phyloP scores from a whole-genome alignment of 92 coral and sea anemone genomes.

The Parazoanthus atlanticus region DNA sequence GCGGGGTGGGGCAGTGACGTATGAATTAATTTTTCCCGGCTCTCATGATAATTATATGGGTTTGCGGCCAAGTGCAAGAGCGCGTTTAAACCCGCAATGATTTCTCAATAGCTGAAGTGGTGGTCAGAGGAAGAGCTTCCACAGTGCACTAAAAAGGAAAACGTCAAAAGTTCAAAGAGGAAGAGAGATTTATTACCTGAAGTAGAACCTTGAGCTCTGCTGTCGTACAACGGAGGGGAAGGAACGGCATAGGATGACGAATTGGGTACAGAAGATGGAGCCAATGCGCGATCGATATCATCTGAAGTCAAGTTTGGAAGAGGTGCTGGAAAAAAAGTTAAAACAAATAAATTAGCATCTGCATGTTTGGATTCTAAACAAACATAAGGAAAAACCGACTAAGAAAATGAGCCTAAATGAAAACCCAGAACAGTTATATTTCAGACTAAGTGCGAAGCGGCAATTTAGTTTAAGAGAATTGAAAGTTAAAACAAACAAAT shows the following conservation, averaged over 20 bases:
- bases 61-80: slow-evolving; percentile 10
- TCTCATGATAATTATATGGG: background rate
- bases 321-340: slow-evolving; percentile 75
- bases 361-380: background rate
- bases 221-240: slow-evolving; percentile 73
- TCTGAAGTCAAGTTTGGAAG: slow-evolving; percentile 98
- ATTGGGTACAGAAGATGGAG: slow-evolving; percentile 86
- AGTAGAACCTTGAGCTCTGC: slow-evolving; percentile 50
- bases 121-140: background rate
- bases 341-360: slow-evolving; percentile 18
- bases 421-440: background rate
- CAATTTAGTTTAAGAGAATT: background rate
- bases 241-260: slow-evolving; percentile 64
- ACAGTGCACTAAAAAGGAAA: slow-evolving; percentile 10
- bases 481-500: background rate
- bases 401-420: background rate
- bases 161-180: background rate
- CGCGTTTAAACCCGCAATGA: slow-evolving; percentile 1
- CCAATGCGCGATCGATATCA: slow-evolving; percentile 94
- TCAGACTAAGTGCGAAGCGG: background rate
- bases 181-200: slow-evolving; percentile 14
- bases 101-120: background rate
- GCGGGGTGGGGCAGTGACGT: slow-evolving; percentile 32
- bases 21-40: slow-evolving; percentile 14
- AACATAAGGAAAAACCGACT: background rate